Evolutionary conservation across 2,797 vertebrate genomes (phyloP), one percentile per base, ranked within the genome.

Genomic region (Arnoldichthys spilopterus): DNA sequence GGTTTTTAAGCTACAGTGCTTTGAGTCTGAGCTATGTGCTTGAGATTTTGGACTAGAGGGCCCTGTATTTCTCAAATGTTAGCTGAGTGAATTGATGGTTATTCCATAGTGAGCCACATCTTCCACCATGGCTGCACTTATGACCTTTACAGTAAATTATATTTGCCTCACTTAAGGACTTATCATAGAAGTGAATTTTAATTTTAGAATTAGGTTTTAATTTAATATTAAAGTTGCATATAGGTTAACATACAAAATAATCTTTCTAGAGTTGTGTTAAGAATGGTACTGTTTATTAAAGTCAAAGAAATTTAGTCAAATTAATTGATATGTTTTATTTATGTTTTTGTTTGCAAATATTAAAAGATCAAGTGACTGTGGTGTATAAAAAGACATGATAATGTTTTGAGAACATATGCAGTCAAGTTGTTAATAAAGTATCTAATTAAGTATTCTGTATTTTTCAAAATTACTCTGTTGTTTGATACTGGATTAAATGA

Each of bases 311-410:
- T 62, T n/a, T 59, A 28, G 9, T 20, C 43, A 22, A 70, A 34
- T 54, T n/a, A 71, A 70, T 68, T n/a, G 16, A 71, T 70, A 3
- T 26, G 18, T 45, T 56, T 73, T 62, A 61, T 73, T 73, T 73
- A 73, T 47, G 20, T 54, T 49, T 32, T 54, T 53, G 47, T 70
- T 53, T 32, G 8, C 12, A 0, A 34, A 51, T 68, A 45, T 51
- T 24, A 49, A 30, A 7, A 34, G 15, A 13, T 69, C 43, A 49
- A 68, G 45, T 68, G 43, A 6, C 45, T 49, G 16, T 49, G 28
- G 13, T 26, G 45, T 28, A 43, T 45, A 66, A 24, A 45, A 49
- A 12, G 51, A 26, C 20, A 32, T 72, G 8, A n/a, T 56, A 43
- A 26, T n/a, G 47, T 30, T 6, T 16, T 16, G 7, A 18, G 66